phyloP scores from a whole-genome alignment of 37 sponge, comb jelly and placozoan species.

The Spongia lamella region DNA sequence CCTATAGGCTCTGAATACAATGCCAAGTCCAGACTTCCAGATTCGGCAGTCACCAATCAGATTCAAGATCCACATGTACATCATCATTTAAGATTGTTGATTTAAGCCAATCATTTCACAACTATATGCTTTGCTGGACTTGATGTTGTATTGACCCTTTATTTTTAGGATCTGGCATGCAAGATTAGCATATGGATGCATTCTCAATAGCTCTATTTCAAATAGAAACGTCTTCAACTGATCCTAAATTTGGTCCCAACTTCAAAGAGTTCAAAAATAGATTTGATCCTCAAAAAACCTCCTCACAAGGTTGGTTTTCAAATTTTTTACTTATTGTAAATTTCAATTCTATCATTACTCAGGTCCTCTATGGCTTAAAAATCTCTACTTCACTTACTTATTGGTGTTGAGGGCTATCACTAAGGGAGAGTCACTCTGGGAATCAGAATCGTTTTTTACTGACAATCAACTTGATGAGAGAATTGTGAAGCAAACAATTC shows the following conservation, averaged over 20 bases:
- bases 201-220: too few relatives aligned
- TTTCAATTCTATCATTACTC: background rate
- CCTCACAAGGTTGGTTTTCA: slow-evolving; percentile 74
- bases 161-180: too few relatives aligned
- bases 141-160: too few relatives aligned
- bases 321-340: background rate
- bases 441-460: slow-evolving; percentile 77
- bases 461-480: slow-evolving; percentile 65
- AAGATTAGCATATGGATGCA: too few relatives aligned
- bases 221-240: background rate
- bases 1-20: too few relatives aligned
- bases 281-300: slow-evolving; percentile 80
- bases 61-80: too few relatives aligned
- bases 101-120: too few relatives aligned
- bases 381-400: slow-evolving; percentile 93
- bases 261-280: slow-evolving; percentile 84
- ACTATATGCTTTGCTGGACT: too few relatives aligned
- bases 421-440: slow-evolving; percentile 76
- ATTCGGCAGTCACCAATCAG: too few relatives aligned
- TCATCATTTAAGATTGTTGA: too few relatives aligned
- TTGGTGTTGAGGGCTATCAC: slow-evolving; percentile 86
- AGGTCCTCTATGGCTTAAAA: slow-evolving; percentile 95
- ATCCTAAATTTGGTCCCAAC: slow-evolving; percentile 81
- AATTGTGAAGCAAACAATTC: slow-evolving; percentile 45
- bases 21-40: too few relatives aligned